phyloP scores from a whole-genome alignment of 2,113 vertebrate species.

The Atlantisia rogersi region DNA sequence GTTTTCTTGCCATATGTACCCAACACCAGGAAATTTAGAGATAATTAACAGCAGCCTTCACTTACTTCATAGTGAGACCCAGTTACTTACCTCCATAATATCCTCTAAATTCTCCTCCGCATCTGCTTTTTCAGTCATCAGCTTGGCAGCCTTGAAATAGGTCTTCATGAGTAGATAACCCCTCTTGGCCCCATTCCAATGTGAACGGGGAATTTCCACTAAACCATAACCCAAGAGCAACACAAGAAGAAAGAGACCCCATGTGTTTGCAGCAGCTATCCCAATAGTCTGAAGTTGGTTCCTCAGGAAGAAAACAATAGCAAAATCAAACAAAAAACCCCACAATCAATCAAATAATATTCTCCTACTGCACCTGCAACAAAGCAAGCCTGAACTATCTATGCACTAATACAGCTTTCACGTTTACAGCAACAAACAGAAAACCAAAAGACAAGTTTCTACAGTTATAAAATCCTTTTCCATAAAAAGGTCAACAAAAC shows the following conservation, averaged over 20 bases:
- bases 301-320: slow-evolving; percentile 68
- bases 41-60: neutral
- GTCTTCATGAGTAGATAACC: slow-evolving; percentile 87
- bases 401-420: neutral
- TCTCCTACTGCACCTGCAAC: accelerated
- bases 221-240: slow-evolving; percentile 91
- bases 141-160: slow-evolving; percentile 91
- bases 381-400: neutral
- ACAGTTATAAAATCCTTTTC: neutral
- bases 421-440: neutral
- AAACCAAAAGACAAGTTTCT: neutral
- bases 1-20: neutral
- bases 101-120: slow-evolving; percentile 91
- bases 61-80: neutral
- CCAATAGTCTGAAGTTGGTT: slow-evolving; percentile 88
- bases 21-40: neutral
- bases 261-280: slow-evolving; percentile 93
- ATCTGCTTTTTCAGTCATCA: slow-evolving; percentile 89
- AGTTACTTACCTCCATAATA: slow-evolving; percentile 85
- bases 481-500: neutral
- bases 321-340: neutral
- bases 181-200: slow-evolving; percentile 88
- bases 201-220: slow-evolving; percentile 93
- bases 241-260: slow-evolving; percentile 94
- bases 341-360: neutral